Evolutionary conservation across 2,888 invertebrate genomes (phyloP).

Genomic region (Heliconius hortense): DNA sequence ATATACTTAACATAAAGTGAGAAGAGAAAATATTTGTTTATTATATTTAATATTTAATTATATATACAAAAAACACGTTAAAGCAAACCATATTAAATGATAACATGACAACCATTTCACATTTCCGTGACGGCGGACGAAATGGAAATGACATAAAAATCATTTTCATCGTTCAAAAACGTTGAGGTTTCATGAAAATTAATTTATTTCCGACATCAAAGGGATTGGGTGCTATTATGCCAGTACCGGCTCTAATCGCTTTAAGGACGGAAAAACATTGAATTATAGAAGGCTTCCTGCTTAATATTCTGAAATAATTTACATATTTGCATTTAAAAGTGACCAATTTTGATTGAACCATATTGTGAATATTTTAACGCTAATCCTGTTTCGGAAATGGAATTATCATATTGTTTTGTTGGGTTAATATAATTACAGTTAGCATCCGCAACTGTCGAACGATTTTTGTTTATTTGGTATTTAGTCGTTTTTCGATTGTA

Average conservation of each 20-base stretch:
- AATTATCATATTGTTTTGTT: conserved; percentile 7
- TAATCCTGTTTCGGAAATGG: conserved; percentile 1
- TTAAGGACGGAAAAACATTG: conserved; percentile 33
- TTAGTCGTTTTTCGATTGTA: background rate
- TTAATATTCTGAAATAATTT: conserved; percentile 29
- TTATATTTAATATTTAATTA: background rate
- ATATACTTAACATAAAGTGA: background rate
- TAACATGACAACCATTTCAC: conserved; percentile 16
- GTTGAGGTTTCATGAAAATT: conserved; percentile 50
- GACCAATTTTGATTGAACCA: conserved; percentile 17
- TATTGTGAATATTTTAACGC: conserved; percentile 26
- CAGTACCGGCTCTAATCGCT: conserved; percentile 35
- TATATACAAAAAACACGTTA: background rate
- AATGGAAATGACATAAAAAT: conserved; percentile 47
- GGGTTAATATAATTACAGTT: background rate
- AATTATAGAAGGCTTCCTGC: conserved; percentile 24
- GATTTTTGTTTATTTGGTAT: background rate
- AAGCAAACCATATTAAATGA: conserved; percentile 10
- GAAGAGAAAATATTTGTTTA: background rate
- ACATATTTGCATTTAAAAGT: conserved; percentile 26
- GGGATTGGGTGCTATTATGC: conserved; percentile 40
- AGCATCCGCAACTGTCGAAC: background rate
- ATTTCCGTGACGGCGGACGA: conserved; percentile 17
- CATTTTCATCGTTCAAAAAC: conserved; percentile 46
- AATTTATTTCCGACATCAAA: conserved; percentile 58